These are phyloP conservation scores for Fundulus diaphanus DNA, from an alignment of 2,797 vertebrate species.

Conservation along the genomic window DNA sequence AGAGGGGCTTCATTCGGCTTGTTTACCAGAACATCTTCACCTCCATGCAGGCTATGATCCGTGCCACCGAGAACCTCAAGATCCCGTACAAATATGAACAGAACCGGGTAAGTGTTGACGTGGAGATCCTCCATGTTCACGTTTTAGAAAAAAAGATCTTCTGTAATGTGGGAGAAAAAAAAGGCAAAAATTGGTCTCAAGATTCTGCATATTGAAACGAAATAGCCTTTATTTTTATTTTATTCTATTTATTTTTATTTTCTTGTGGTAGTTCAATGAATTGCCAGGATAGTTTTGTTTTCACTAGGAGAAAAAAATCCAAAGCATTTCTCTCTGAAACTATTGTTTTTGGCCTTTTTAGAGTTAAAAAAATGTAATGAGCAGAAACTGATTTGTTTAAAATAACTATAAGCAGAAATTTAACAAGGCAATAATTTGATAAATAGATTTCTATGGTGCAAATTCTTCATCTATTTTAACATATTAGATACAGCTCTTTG, in stretches of 20 bases:
- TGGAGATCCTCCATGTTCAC: not conserved
- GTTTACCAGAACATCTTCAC: constrained; percentile 98
- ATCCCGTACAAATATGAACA: constrained; percentile 94
- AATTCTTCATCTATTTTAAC: no score
- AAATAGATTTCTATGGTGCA: no score
- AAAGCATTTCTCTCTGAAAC: not conserved
- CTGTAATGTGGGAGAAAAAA: not conserved
- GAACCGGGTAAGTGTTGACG: constrained; percentile 85
- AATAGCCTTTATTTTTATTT: not conserved
- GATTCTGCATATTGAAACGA: not conserved
- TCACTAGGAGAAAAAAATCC: not conserved
- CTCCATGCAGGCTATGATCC: constrained; percentile 97
- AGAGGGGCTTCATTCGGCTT: constrained; percentile 93
- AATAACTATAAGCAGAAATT: no score
- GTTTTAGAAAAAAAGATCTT: not conserved
- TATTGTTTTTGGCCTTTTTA: no score
- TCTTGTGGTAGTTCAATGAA: not conserved
- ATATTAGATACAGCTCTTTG: not conserved
- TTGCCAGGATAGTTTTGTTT: not conserved
- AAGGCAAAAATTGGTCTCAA: not conserved
- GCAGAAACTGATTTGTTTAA: not conserved
- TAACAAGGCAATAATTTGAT: no score
- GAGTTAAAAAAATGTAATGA: not conserved
- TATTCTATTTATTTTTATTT: no score
- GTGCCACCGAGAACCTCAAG: constrained; percentile 93